phyloP scores from a whole-genome alignment of 92 coral and sea anemone species.

The Zoanthus sociatus region DNA sequence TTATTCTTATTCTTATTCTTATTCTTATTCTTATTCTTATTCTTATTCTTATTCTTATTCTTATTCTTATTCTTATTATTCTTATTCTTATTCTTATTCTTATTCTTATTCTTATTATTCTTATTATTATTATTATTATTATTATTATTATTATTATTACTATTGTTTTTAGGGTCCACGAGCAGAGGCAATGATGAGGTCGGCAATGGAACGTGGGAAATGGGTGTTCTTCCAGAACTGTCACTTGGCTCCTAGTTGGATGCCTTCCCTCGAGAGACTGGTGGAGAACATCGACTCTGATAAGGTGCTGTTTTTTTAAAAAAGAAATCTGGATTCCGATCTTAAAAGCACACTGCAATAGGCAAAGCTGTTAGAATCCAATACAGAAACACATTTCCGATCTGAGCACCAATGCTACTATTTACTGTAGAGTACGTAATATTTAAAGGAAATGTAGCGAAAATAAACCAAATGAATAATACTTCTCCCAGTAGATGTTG shows the following conservation, averaged over 20 bases:
- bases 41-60: not conserved
- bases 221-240: slow-evolving; percentile 99
- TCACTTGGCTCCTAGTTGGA: slow-evolving; percentile 97
- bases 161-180: slow-evolving; percentile 86
- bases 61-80: not conserved
- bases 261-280: slow-evolving; percentile 93
- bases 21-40: not conserved
- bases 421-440: no score
- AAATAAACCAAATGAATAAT: no score
- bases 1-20: no score
- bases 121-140: not conserved
- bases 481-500: no score
- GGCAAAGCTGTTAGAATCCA: no score
- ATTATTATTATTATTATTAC: not conserved
- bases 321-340: not conserved
- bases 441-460: no score
- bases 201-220: slow-evolving; percentile 99
- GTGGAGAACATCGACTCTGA: slow-evolving; percentile 97
- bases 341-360: no score
- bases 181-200: slow-evolving; percentile 98
- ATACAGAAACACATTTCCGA: no score
- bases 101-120: not conserved
- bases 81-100: not conserved
- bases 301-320: slow-evolving; percentile 66
- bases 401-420: no score